phyloP scores from a whole-genome alignment of 2,797 vertebrate genomes.

The Eremophila alpestris region DNA sequence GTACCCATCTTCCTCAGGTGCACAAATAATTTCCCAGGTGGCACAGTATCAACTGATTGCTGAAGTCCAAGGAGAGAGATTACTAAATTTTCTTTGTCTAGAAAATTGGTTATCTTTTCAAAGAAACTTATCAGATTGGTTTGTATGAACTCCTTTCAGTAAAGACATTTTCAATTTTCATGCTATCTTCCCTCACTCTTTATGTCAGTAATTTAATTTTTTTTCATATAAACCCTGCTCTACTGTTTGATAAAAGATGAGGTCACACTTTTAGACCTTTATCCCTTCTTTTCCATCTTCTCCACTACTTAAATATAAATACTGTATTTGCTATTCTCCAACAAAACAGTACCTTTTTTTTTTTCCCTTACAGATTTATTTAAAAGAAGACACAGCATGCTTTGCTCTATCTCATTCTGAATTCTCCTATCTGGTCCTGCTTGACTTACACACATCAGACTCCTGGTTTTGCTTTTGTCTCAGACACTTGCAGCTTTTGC shows the following conservation, averaged over 20 bases:
- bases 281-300: background rate
- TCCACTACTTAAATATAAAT: background rate
- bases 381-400: background rate
- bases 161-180: slow-evolving; percentile 32
- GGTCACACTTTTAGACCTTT: background rate
- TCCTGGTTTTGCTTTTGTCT: background rate
- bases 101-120: slow-evolving; percentile 31
- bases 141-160: background rate
- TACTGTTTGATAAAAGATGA: slow-evolving; percentile 8
- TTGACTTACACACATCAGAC: background rate
- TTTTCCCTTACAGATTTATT: background rate
- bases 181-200: background rate
- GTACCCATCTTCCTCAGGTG: background rate
- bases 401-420: background rate
- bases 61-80: slow-evolving; percentile 17
- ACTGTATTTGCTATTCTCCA: background rate
- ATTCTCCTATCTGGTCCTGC: background rate
- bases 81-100: slow-evolving; percentile 27
- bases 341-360: background rate
- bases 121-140: background rate
- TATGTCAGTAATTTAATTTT: slow-evolving; percentile 5
- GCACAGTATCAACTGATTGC: background rate
- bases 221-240: background rate
- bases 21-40: slow-evolving; percentile 5
- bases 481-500: background rate